Conservation (phyloP, 2,797 vertebrate genomes). For the Hypotaenidia okinawae region DNA sequence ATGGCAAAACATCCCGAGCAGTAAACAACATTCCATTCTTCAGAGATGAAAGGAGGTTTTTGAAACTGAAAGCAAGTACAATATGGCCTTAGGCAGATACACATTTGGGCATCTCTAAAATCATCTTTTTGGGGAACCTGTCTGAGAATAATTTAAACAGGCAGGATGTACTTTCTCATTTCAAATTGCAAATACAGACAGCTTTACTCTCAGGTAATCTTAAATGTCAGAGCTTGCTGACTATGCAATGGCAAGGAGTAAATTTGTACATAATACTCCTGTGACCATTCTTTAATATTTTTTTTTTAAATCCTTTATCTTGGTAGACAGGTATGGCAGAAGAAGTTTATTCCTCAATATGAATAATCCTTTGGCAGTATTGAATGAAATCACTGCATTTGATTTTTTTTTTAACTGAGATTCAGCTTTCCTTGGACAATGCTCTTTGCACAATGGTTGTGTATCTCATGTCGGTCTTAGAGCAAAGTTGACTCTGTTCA, state of each 20-base stretch:
- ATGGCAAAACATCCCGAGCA: conserved; percentile 67
- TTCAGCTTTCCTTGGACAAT: neutral
- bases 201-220: conserved; percentile 31
- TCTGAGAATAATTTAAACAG: conserved; percentile 64
- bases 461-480: neutral
- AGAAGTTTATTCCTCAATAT: neutral
- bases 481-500: neutral
- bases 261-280: neutral
- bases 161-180: conserved; percentile 55
- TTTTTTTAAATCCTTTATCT: neutral
- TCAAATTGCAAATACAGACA: conserved; percentile 52
- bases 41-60: conserved; percentile 68
- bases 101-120: conserved; percentile 67
- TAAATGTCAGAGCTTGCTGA: conserved; percentile 27
- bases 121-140: conserved; percentile 66
- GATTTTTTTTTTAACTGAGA: neutral
- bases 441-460: neutral
- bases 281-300: neutral
- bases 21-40: conserved; percentile 74
- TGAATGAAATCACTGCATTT: neutral
- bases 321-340: neutral
- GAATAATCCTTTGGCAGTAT: neutral
- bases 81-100: conserved; percentile 52
- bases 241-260: neutral
- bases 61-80: conserved; percentile 66